A percentile compares a stretch with the other conserved stretches of the same genome.
Conservation (phyloP, 2,888 invertebrate species). For the Plebejus melissa region DNA sequence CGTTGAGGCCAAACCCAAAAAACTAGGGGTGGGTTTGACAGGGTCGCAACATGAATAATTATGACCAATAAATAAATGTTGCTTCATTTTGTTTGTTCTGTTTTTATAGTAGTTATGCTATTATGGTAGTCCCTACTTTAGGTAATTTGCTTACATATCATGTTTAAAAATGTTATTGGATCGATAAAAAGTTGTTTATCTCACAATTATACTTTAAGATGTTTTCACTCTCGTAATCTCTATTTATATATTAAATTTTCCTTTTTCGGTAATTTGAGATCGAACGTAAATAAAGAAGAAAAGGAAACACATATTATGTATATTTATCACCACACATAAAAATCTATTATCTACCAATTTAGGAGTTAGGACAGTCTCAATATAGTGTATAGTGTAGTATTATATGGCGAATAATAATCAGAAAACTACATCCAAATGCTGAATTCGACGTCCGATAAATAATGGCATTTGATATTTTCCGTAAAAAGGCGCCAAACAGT, state of each 20-base stretch:
- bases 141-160: not conserved
- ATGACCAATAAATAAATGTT: slow-evolving; percentile 6
- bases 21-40: slow-evolving; percentile 4
- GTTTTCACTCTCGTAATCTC: too few relatives aligned
- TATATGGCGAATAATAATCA: not conserved
- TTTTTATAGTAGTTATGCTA: not conserved
- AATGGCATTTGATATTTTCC: not conserved
- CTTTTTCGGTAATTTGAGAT: too few relatives aligned
- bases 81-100: not conserved
- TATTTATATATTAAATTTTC: too few relatives aligned
- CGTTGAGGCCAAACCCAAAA: not conserved
- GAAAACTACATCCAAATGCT: not conserved
- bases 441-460: not conserved
- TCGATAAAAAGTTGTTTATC: too few relatives aligned
- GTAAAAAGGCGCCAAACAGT: not conserved
- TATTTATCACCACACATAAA: too few relatives aligned
- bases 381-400: too few relatives aligned
- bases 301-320: too few relatives aligned
- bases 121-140: not conserved
- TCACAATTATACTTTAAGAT: too few relatives aligned
- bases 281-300: too few relatives aligned
- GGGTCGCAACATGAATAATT: slow-evolving; percentile 10
- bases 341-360: too few relatives aligned
- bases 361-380: too few relatives aligned
- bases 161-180: not conserved